Evolutionary conservation across 2,797 vertebrate species (phyloP).

Genomic region (Platalea minor): DNA sequence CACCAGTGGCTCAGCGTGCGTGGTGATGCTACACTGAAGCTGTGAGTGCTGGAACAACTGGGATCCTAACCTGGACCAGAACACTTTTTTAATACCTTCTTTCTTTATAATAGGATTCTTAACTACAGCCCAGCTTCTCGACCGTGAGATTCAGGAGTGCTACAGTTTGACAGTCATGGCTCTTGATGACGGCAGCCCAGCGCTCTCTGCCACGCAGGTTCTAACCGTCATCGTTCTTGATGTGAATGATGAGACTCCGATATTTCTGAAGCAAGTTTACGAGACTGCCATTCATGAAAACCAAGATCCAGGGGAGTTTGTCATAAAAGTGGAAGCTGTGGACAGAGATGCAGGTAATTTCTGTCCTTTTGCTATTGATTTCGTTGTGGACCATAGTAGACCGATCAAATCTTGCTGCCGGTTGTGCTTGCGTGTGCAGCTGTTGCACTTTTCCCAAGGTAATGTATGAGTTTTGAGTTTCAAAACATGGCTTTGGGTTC

Average conservation of each 20-base stretch:
- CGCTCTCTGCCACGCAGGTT: conserved; percentile 84
- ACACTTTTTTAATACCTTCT: background rate
- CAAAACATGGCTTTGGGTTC: background rate
- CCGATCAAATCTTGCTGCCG: background rate
- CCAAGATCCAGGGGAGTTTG: conserved; percentile 76
- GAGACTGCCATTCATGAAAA: conserved; percentile 84
- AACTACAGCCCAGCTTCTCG: conserved; percentile 78
- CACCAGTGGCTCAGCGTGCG: background rate
- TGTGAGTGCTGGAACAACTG: background rate
- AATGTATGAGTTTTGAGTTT: background rate
- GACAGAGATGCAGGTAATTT: conserved; percentile 88
- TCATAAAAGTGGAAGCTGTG: conserved; percentile 80
- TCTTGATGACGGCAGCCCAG: conserved; percentile 78
- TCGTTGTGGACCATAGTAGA: background rate
- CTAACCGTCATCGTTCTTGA: conserved; percentile 84
- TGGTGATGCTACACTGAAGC: background rate
- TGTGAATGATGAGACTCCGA: conserved; percentile 84
- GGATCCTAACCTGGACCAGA: background rate
- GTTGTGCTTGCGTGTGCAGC: accelerated
- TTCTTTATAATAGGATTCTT: conserved; percentile 78
- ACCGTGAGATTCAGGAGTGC: conserved; percentile 78
- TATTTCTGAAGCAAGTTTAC: conserved; percentile 80
- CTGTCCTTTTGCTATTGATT: background rate
- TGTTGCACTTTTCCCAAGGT: background rate
- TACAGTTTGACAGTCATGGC: conserved; percentile 81